Conservation (phyloP, 2,888 invertebrate species). For the Minunthozetes semirufus region DNA sequence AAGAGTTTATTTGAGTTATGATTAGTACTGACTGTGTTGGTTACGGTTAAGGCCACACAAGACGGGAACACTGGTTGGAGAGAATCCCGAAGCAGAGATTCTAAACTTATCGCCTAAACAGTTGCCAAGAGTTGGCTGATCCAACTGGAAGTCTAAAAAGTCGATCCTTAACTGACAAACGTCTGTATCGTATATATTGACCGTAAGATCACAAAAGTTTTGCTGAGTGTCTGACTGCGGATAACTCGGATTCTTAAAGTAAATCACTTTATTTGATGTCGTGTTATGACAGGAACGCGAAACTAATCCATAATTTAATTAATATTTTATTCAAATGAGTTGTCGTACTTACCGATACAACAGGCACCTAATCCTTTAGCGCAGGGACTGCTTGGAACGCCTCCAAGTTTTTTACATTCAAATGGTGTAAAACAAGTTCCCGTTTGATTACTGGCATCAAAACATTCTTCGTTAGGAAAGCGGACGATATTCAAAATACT, state of each 20-base stretch:
- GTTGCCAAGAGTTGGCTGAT: conserved; percentile 36
- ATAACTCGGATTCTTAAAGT: conserved; percentile 39
- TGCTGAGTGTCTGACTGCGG: conserved; percentile 36
- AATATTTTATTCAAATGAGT: background rate
- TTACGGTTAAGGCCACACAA: conserved; percentile 39
- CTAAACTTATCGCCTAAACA: conserved; percentile 38
- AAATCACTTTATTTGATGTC: conserved; percentile 39
- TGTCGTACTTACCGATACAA: conserved; percentile 38
- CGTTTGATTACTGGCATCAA: conserved; percentile 38
- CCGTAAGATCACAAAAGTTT: conserved; percentile 39
- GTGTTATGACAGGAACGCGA: conserved; percentile 39
- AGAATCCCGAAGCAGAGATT: conserved; percentile 35
- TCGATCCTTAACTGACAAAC: conserved; percentile 39
- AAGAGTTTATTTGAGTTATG: background rate
- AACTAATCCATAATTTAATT: conserved; percentile 9
- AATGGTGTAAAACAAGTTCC: conserved; percentile 40
- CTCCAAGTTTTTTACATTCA: conserved; percentile 39
- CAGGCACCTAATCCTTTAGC: conserved; percentile 39
- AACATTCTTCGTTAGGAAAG: conserved; percentile 40
- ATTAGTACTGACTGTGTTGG: conserved; percentile 37
- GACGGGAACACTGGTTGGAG: conserved; percentile 35
- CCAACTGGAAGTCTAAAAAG: conserved; percentile 39
- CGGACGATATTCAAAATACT: conserved; percentile 38
- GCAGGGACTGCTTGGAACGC: conserved; percentile 36
- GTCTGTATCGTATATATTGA: conserved; percentile 37